Base-by-base conservation (phyloP, 2,113 vertebrate genomes). In the Monopterus albus region DNA sequence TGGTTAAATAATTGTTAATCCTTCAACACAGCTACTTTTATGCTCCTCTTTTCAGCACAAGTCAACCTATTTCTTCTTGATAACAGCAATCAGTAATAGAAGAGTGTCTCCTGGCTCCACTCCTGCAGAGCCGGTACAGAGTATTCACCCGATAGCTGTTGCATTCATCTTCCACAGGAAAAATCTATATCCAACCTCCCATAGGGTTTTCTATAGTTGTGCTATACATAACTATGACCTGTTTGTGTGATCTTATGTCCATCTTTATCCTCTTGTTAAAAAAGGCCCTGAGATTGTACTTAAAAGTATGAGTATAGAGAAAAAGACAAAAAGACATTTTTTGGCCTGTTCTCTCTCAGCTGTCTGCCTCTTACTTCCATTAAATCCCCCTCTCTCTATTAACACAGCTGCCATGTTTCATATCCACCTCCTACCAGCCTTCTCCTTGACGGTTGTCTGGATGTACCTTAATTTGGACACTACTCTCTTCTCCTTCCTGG, bases 121-220 rank as follows among this genome's bases (percentile, higher is more conserved):
- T 33, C 6, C 36, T 50, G 18, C 21, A 60, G 9, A 56, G 12
- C 36, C 17, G 29, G 1, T 3, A 52, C n/a, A 35, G 38, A 20
- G 47, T 56, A 43, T 29, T 18, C 28, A 38, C 21, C 0, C n/a
- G 14, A 51, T 26, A 50, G 61, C 21, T 25, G 59, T 14, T 52
- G 46, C 29, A 72, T 51, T 13, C 18, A 65, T 66, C 23, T 73
- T 51, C 10, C 1, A 39, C 49, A 31, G 56, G n/a, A n/a, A n/a
- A n/a, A n/a, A 78, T 81, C 73, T 52, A 80, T 71, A 65, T 29
- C 31, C 46, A 25, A n/a, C 13, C 15, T 62, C 36, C 68, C 17
- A 46, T 38, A 60, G 20, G n/a, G 4, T 49, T 28, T 72, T 65
- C 57, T 52, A 23, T 17, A 23, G 38, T 25, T 62, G 23, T 55